Evolutionary conservation across 1,140 invertebrate species (phyloP).

Genomic region (Parapsyche elsis): DNA sequence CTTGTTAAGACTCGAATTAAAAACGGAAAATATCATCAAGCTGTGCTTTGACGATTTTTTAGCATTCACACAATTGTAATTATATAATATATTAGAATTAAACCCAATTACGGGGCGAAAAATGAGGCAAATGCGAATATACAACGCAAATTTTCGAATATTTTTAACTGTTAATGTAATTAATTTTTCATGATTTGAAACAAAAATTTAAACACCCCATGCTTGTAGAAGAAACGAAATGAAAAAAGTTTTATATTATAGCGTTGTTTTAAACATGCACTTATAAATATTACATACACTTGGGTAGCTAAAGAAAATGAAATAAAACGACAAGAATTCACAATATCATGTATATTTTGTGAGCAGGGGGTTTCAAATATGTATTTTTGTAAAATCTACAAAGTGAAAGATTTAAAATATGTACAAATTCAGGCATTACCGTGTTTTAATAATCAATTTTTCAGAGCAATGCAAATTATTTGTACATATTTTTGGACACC

Average conservation of each 20-base stretch:
- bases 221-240: no score
- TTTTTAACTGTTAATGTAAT: no score
- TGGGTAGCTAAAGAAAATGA: no score
- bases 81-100: neutral
- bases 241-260: no score
- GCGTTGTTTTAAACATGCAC: no score
- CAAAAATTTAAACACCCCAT: no score
- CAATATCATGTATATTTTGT: slow-evolving; percentile 32
- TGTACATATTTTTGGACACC: slow-evolving; percentile 30
- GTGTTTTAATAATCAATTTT: neutral
- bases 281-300: no score
- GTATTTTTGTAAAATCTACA: slow-evolving; percentile 40
- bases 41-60: no score
- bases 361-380: slow-evolving; percentile 36
- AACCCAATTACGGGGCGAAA: neutral
- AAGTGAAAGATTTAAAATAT: slow-evolving; percentile 33
- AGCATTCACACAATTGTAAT: no score
- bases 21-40: neutral
- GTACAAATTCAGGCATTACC: slow-evolving; percentile 27
- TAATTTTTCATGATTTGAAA: no score
- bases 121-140: no score
- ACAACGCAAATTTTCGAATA: neutral
- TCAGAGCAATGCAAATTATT: slow-evolving; percentile 1
- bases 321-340: neutral
- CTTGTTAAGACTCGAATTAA: slow-evolving; percentile 21